These are phyloP conservation scores for Agrotis segetum DNA, from an alignment of 2,888 invertebrate genomes.

Conservation along the genomic window DNA sequence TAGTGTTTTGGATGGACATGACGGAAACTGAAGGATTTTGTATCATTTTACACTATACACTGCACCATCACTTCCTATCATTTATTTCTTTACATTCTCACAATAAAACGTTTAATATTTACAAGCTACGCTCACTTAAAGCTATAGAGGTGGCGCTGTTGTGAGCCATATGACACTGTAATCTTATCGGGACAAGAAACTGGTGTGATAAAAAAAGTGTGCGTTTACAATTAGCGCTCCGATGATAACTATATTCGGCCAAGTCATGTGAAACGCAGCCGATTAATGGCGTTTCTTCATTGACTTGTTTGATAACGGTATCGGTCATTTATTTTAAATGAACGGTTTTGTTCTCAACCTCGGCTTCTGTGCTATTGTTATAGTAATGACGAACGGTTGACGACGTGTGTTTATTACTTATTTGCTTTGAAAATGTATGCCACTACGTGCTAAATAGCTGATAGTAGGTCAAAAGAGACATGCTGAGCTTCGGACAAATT, in stretches of 20 bases:
- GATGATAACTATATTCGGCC: constrained; percentile 80
- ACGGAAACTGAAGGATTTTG: constrained; percentile 76
- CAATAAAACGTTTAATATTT: constrained; percentile 61
- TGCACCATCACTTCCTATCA: constrained; percentile 78
- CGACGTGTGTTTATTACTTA: constrained; percentile 28
- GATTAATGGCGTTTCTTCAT: constrained; percentile 67
- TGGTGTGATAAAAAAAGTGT: constrained; percentile 84
- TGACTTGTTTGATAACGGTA: constrained; percentile 71
- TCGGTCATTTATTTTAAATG: constrained; percentile 51
- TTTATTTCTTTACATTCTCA: constrained; percentile 68
- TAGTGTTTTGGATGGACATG: constrained; percentile 78
- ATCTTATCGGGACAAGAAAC: constrained; percentile 86
- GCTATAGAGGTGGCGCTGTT: constrained; percentile 74
- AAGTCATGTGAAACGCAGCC: constrained; percentile 76
- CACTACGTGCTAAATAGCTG: constrained; percentile 36
- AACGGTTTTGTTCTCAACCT: constrained; percentile 51
- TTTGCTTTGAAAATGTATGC: constrained; percentile 55
- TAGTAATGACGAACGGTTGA: constrained; percentile 35
- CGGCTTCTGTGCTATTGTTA: constrained; percentile 35
- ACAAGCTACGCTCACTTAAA: constrained; percentile 64
- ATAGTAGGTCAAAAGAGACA: constrained; percentile 61
- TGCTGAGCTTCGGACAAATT: constrained; percentile 10
- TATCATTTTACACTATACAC: constrained; percentile 80
- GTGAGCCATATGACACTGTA: constrained; percentile 84
- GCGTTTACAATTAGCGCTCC: constrained; percentile 84